Base-by-base conservation (phyloP, 2,797 vertebrate genomes). In the Mormyrus proboscirostris region DNA sequence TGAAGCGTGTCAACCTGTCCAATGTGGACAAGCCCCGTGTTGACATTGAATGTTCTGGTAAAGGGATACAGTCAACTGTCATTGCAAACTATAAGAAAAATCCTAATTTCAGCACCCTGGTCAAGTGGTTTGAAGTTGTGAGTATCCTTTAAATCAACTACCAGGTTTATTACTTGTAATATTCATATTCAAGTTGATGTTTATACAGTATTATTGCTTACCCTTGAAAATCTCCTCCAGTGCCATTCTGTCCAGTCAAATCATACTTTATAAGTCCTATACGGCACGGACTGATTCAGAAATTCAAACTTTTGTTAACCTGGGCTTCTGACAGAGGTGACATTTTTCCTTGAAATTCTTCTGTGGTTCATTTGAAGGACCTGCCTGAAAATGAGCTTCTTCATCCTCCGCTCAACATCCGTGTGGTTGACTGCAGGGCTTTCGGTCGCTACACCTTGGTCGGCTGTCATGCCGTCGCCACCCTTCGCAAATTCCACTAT, bases 101-200 rank as follows among this genome's bases (percentile, higher is more conserved):
- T 93, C 98, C 99, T 83, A 99, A 99, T 93, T 99, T 99, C 93
- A 97, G 95, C 96, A 98, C 97, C 2, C 92, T 99, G 88, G 98
- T 99, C 89, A 99, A 99, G 94, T 99, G 97, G 97, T 99, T 99
- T 62, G 99, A 99, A 94, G 99, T 99, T 97, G 99, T 99, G 91
- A 96, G 97, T 95, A 0, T 4, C 5, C 22, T 38, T 10, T 49
- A 9, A 65, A 44, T 7, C 25, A 25, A 29, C 47, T 33, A 14
- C 47, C 49, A 16, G 9, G 10, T 53, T 85, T 25, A 85, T 51
- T 82, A 82, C 19, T 47, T 22, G 16, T 22, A 82, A 19, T 19
- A 82, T 33, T 41, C 12, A 33, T 79, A 79, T 79, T 79, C 3
- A 79, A 19, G 4, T 41, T 14, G 38, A 41, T 22, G 7, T 84